Evolutionary conservation across 2,113 vertebrate genomes (phyloP), one percentile per base, ranked within the genome.

Genomic region (Alligator mississippiensis): DNA sequence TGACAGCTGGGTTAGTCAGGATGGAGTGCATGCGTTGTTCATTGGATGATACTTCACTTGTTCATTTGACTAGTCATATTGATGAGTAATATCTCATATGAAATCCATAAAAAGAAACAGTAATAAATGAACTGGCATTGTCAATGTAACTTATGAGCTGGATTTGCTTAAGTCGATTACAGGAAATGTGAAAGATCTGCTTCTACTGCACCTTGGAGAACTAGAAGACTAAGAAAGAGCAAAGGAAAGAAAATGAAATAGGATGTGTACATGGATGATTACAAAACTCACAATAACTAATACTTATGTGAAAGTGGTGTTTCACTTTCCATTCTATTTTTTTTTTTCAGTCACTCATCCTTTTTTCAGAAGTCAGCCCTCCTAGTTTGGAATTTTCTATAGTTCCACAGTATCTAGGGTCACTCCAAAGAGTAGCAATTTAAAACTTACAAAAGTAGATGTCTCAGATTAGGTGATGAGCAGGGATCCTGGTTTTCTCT

Each of bases 1-100:
- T 96, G 93, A 95, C 89, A 95, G 86, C 87, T 96, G 94, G 61
- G 81, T 97, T 94, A 96, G 95, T 96, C 95, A 97, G 91, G 84
- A 91, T 93, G 77, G 90, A 90, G 80, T 54, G 92, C 28, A 66
- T 89, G 60, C 0, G 0, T 84, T 34, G 4, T 80, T 96, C 84
- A 38, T 12, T 85, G 92, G 84, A 86, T 89, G 85, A 90, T 95
- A 54, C 87, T 81, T 91, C 87, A 77, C 79, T 96, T 85, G 78
- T 84, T 94, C 84, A 85, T 90, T 96, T 93, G 61, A 84, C 87
- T 94, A 89, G 90, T 97, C 93, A 92, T 92, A 77, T 82, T 92
- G 82, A 95, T 96, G 96, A 97, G 87, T 96, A 96, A 96, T 87
- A 90, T 82, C 88, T 95, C 94, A 90, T 90, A 90, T 89, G 61